Base-by-base conservation (phyloP, 1,140 invertebrate genomes). In the Fopius arisanus region DNA sequence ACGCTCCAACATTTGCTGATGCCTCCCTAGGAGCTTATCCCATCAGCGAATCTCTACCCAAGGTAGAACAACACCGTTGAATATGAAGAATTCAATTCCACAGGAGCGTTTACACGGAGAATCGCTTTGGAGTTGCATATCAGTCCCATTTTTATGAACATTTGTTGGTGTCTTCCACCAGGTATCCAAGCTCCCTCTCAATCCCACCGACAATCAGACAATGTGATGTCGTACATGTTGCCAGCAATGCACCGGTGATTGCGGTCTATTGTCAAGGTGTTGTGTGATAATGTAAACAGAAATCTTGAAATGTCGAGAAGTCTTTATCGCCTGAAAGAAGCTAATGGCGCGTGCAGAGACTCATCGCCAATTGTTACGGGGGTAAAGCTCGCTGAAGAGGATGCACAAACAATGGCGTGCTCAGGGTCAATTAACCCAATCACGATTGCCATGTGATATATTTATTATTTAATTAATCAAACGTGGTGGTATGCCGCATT, bases 391-490 rank as follows among this genome's bases (percentile, higher is more conserved):
- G 48, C 28, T 54, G 28, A 43, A 37, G 28, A 74, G 67, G 78
- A 78, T 78, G 73, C 43, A 59, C 74, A 78, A 81, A 82, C 77
- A 81, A 76, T 83, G 65, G 80, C 78, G 77, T 82, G 79, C 65
- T 67, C 67, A 51, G 70, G 74, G 75, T 77, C 80, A 82, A 81
- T 83, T 82, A 82, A 75, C 70, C 73, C 40, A 67, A 80, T 81
- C 78, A 72, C 76, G 76, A 82, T 80, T 78, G 76, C 75, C 65
- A 81, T 72, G 74, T 70, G 75, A 81, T 80, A 65, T 65, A 79
- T 80, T 82, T 83, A 81, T 80, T 80, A 77, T 81, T 81, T 79
- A 76, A 82, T 82, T 79, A 82, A 82, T 80, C 78, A 78, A 80
- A 12, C 23, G 28, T 7, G 14, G 62, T 31, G 26, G 31, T 65